Base-by-base conservation (phyloP, 2,113 vertebrate species). In the Epinephelus fuscoguttatus region DNA sequence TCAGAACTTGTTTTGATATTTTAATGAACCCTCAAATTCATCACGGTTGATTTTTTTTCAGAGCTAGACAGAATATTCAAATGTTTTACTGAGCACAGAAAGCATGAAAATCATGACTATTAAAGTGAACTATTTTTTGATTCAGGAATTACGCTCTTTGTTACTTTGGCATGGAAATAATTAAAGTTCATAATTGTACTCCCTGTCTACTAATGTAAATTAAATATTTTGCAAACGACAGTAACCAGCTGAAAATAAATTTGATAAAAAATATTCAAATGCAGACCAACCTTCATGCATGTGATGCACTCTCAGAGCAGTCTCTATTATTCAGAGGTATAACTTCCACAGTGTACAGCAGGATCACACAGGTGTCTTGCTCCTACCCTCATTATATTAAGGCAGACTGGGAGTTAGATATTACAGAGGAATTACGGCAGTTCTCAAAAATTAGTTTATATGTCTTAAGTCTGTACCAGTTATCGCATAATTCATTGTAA, bases 1-100 rank as follows among this genome's bases (percentile, higher is more conserved):
- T 89, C 82, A 66, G 4, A 60, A 49, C 75, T 62, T 70, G 67
- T 80, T 23, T 89, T 82, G 76, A 79, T 81, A 67, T 88, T 83
- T 57, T 50, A 42, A 75, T 89, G 15, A 62, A 61, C 10, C n/a
- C 21, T 59, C n/a, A 47, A 84, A 78, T 79, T 81, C 23, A 60
- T 33, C 18, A 69, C 40, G 27, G 79, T 72, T 2, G 19, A 67
- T 67, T 80, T 76, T 77, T 77, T 80, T 66, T 8, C 53, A 30
- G 23, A 40, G 37, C 47, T 50, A 37, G 25, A 61, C 59, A 75
- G 67, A 50, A 76, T 79, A 82, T 56, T 76, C 23, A 82, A 23
- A 88, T 60, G 21, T 40, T 42, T 40, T 13, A 57, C 47, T 18
- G 21, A 69, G 47, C n/a, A 13, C 50, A 3, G 0, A 27, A 37